phyloP scores from a whole-genome alignment of 2,888 invertebrate genomes.

The Villa cingulata region DNA sequence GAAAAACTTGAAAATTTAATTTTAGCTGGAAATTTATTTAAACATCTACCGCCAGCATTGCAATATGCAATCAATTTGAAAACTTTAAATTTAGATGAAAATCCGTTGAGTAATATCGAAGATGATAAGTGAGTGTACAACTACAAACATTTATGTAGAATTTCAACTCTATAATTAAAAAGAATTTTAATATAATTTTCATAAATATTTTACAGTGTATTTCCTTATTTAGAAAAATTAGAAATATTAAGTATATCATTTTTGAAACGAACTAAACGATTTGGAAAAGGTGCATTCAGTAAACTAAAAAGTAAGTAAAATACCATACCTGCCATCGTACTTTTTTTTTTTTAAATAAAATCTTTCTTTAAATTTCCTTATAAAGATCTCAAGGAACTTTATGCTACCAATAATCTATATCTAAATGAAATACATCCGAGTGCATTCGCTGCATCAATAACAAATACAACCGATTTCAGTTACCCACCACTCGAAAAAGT shows the following conservation, averaged over 20 bases:
- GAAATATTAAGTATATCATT: conserved; percentile 53
- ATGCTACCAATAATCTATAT: conserved; percentile 49
- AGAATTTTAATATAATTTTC: conserved; percentile 9
- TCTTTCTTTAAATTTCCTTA: not conserved
- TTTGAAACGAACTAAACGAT: conserved; percentile 44
- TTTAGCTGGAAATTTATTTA: conserved; percentile 51
- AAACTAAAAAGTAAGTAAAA: conserved; percentile 38
- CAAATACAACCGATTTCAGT: conserved; percentile 38
- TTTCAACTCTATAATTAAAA: no score
- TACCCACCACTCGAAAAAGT: conserved; percentile 56
- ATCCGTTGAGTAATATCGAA: conserved; percentile 48
- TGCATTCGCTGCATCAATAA: conserved; percentile 42
- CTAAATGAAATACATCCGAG: conserved; percentile 45
- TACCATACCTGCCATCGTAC: no score
- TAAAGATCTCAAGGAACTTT: conserved; percentile 41
- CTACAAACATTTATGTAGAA: not conserved
- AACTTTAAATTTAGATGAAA: conserved; percentile 52
- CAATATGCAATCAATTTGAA: conserved; percentile 45
- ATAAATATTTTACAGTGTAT: conserved; percentile 39
- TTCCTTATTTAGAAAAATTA: conserved; percentile 48
- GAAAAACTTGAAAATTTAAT: conserved; percentile 47
- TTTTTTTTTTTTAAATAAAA: not conserved
- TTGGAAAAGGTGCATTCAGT: conserved; percentile 44
- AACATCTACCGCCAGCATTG: conserved; percentile 45
- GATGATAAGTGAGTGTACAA: conserved; percentile 27